Evolutionary conservation across 92 coral and sea anemone genomes (phyloP).

Genomic region (Bergia sp.): DNA sequence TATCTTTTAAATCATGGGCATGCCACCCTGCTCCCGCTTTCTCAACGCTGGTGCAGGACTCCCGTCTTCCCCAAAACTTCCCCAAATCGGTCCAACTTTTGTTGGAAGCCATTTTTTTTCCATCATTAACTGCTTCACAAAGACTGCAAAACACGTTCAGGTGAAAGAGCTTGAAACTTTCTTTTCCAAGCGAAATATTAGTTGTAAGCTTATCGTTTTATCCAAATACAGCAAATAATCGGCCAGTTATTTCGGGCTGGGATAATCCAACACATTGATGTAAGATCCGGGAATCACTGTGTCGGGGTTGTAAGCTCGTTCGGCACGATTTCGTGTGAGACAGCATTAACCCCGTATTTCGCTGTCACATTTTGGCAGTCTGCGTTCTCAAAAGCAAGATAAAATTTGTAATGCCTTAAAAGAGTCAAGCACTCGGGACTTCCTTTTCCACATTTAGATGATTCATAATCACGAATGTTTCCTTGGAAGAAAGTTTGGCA

Average conservation of each 20-base stretch:
- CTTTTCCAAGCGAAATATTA: constrained; percentile 69
- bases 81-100: neutral
- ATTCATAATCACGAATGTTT: no score
- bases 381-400: constrained; percentile 67
- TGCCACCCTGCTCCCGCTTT: neutral
- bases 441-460: neutral
- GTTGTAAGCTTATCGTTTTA: constrained; percentile 67
- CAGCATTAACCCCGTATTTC: constrained; percentile 66
- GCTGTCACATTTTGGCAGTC: constrained; percentile 71
- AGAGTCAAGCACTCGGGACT: neutral
- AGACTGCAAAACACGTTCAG: constrained; percentile 40
- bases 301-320: constrained; percentile 48
- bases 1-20: no score
- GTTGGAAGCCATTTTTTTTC: neutral
- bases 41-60: neutral
- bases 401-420: constrained; percentile 57
- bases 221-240: constrained; percentile 64
- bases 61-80: neutral
- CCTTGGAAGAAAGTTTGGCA: neutral
- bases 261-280: constrained; percentile 69
- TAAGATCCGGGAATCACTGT: constrained; percentile 72
- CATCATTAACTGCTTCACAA: constrained; percentile 44
- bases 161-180: constrained; percentile 1
- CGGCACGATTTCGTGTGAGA: constrained; percentile 49
- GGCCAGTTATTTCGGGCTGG: constrained; percentile 61